phyloP scores from a whole-genome alignment of 2,888 invertebrate species.

The Rhagophthalmus giganteus region DNA sequence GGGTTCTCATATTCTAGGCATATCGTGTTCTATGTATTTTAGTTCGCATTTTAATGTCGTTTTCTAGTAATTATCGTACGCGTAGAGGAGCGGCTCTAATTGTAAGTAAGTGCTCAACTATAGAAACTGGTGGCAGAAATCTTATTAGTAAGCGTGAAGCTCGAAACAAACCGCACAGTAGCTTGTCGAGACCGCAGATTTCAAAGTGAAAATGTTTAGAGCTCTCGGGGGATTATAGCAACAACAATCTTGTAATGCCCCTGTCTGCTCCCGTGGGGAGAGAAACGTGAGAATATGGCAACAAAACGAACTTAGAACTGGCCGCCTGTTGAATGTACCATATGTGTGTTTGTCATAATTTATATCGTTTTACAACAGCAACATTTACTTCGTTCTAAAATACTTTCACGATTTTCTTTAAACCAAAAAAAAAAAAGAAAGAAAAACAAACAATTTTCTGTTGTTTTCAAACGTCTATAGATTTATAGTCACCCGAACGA shows the following conservation, averaged over 20 bases:
- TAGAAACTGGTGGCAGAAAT: conserved; percentile 16
- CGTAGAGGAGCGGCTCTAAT: background rate
- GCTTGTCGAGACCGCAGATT: conserved; percentile 45
- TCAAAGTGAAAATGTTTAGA: conserved; percentile 51
- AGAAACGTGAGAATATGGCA: conserved; percentile 50
- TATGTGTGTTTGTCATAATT: conserved; percentile 35
- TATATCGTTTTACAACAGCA: conserved; percentile 23
- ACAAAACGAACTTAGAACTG: conserved; percentile 45
- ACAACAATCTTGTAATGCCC: conserved; percentile 52
- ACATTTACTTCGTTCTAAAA: background rate
- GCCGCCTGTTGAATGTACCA: conserved; percentile 48
- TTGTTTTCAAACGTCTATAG: no score
- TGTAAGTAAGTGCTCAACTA: conserved; percentile 5
- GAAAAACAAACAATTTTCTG: no score
- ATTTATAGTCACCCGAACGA: no score
- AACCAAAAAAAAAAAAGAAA: no score
- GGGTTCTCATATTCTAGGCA: conserved; percentile 47
- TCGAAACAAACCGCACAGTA: conserved; percentile 45
- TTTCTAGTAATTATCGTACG: background rate
- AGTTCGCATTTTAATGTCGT: background rate
- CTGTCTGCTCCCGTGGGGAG: conserved; percentile 45
- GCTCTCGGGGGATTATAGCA: conserved; percentile 51
- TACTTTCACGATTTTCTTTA: background rate
- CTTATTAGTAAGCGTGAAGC: conserved; percentile 29
- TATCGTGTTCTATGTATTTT: conserved; percentile 36